These are phyloP conservation scores for Urocolius indicus DNA, from an alignment of 2,113 vertebrate species.

Conservation along the genomic window DNA sequence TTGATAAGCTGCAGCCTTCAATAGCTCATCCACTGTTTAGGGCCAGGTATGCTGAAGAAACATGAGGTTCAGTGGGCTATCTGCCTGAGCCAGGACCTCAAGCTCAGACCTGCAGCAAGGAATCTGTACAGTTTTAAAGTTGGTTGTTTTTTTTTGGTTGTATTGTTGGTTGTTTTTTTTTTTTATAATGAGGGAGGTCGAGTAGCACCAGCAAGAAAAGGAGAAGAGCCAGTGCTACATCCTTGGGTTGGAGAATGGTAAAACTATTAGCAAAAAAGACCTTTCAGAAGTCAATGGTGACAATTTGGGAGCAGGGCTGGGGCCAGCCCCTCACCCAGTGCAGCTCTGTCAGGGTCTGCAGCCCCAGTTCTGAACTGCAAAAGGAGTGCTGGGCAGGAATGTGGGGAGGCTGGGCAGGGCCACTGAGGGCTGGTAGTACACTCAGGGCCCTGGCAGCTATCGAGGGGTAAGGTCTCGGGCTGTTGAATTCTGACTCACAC, in stretches of 20 bases:
- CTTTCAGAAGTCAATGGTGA: neutral
- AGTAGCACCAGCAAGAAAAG: neutral
- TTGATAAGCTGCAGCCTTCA: neutral
- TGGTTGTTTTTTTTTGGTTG: neutral
- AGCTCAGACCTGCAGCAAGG: neutral
- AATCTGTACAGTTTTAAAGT: neutral
- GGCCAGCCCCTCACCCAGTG: fast-evolving
- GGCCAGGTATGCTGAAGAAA: neutral
- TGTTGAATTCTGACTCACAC: neutral
- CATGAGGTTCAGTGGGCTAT: neutral
- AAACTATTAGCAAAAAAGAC: neutral
- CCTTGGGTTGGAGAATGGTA: neutral
- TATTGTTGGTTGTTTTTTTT: neutral
- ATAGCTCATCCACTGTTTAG: neutral
- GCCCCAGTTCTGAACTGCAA: neutral
- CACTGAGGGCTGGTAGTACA: fast-evolving
- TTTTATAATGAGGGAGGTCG: neutral
- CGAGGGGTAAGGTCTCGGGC: neutral
- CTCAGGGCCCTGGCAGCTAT: fast-evolving
- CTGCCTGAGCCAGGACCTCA: neutral
- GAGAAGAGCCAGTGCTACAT: neutral
- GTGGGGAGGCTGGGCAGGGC: neutral
- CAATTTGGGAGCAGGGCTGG: neutral
- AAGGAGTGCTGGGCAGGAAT: neutral
- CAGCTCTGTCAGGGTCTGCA: neutral